Base-by-base conservation (phyloP, 2,797 vertebrate genomes). In the Enteromius radiatus region DNA sequence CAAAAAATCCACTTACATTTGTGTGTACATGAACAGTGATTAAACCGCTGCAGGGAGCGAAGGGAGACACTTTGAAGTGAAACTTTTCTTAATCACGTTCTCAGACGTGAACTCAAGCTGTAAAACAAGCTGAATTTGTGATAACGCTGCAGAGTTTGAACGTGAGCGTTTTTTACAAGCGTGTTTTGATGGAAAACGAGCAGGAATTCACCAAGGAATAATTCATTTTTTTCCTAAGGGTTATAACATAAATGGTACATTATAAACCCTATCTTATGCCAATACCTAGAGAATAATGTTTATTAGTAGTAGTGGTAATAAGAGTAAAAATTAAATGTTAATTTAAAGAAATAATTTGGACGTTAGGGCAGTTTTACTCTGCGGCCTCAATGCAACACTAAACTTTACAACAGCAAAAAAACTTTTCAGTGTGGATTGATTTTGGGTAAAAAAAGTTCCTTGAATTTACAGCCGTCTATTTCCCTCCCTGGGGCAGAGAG, bases 41-140 rank as follows among this genome's bases (percentile, higher is more conserved):
- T 81, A 73, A 45, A 49, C 38, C 5, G 31, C 54, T 26, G 1
- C 28, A 49, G 79, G 68, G 38, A 63, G 12, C 9, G 10, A 23
- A 56, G 65, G 21, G 28, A 63, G 28, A 81, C 8, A 17, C 79
- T 81, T 81, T 81, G 68, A 73, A 81, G 69, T 81, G 14, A 73
- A 63, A 63, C 59, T 73, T 81, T 47, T 63, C 41, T 17, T 61
- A 69, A 80, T 80, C 52, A 63, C 36, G 41, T 73, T 81, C 69
- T 73, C 56, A 81, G 68, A 70, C 68, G n/a, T 54, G 3, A 7
- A 52, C 56, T 45, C 26, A 23, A 43, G 33, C 0, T n/a, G 49
- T 9, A 28, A 33, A 61, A 70, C 49, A 80, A 69, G 67, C 12
- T n/a, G 38, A 59, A 56, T 59, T 21, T 79, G 19, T 45, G 19